Conservation (phyloP, 1,140 invertebrate genomes). For the Zaprionus capensis region DNA sequence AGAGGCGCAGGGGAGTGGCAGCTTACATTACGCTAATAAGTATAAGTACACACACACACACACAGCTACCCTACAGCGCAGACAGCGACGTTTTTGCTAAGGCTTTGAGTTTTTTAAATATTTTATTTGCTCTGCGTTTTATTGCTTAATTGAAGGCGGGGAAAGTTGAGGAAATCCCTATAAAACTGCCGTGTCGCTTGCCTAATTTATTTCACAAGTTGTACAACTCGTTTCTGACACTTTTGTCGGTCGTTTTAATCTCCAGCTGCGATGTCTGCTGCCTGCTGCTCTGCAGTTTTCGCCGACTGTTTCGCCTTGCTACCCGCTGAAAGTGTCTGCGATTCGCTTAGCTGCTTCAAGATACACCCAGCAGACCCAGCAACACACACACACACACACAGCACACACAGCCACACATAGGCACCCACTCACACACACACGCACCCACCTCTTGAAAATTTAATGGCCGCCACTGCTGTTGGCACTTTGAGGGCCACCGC, state of each 20-base stretch:
- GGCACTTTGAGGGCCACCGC: slow-evolving; percentile 49
- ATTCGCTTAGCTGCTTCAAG: slow-evolving; percentile 47
- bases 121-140: neutral
- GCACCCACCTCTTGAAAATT: slow-evolving; percentile 70
- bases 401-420: slow-evolving; percentile 14
- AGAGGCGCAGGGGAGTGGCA: slow-evolving; percentile 28
- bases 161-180: neutral
- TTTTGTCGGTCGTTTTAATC: slow-evolving; percentile 64
- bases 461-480: slow-evolving; percentile 73
- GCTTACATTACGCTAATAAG: slow-evolving; percentile 67
- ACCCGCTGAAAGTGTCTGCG: slow-evolving; percentile 36
- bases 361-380: slow-evolving; percentile 40
- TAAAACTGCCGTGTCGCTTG: neutral
- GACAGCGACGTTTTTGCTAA: neutral
- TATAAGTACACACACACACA: slow-evolving; percentile 11
- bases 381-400: slow-evolving; percentile 38
- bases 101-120: neutral
- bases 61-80: neutral
- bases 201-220: slow-evolving; percentile 3
- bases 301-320: neutral
- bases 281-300: slow-evolving; percentile 10
- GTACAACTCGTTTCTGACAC: slow-evolving; percentile 32
- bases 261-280: slow-evolving; percentile 45
- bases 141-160: neutral
- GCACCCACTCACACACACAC: slow-evolving; percentile 12